Percentiles rank a stretch among this genome's conserved stretches.
These are phyloP conservation scores for Cryptus armator DNA, from an alignment of 2,888 invertebrate species.

Conservation along the genomic window DNA sequence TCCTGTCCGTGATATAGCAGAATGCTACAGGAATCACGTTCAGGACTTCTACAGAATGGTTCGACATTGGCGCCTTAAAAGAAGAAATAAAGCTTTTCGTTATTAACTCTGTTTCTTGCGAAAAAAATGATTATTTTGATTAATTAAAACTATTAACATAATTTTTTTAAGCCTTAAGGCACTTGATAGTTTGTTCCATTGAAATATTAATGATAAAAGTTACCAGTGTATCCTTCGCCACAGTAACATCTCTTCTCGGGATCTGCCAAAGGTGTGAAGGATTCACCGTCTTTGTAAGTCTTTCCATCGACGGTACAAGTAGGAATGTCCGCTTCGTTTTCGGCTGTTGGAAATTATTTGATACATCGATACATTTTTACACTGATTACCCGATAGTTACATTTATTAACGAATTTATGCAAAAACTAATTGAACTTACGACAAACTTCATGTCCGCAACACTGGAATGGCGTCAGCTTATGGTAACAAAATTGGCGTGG, in stretches of 20 bases:
- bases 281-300: conserved; percentile 76
- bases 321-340: conserved; percentile 69
- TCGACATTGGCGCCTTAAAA: neutral
- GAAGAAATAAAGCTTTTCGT: neutral
- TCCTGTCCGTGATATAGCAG: neutral
- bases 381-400: neutral
- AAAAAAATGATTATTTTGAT: too few relatives aligned
- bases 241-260: conserved; percentile 74
- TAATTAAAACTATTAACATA: too few relatives aligned
- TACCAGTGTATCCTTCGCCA: conserved; percentile 71
- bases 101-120: too few relatives aligned
- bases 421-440: neutral
- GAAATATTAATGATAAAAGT: neutral
- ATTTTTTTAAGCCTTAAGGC: too few relatives aligned
- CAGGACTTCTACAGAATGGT: neutral
- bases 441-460: neutral
- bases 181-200: neutral
- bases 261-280: conserved; percentile 71
- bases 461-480: neutral
- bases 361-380: neutral
- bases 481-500: neutral
- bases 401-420: neutral
- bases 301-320: conserved; percentile 78
- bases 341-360: conserved; percentile 63
- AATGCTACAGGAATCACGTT: neutral